phyloP scores from a whole-genome alignment of 1,140 invertebrate species.

The Drosophila dunni region DNA sequence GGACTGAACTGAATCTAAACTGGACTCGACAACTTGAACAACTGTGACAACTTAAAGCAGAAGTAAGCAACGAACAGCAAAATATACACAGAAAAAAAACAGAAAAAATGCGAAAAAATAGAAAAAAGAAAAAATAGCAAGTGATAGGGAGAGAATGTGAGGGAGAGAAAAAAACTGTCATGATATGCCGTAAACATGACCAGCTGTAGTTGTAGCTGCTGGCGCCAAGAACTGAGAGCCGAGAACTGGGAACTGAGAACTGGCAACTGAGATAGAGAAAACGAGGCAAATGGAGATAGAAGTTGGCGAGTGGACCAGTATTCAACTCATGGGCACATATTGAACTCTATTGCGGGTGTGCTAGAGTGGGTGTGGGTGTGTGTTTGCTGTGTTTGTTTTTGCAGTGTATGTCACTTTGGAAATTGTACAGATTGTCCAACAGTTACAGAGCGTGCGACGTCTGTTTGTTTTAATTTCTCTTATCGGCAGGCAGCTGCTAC shows the following conservation, averaged over 20 bases:
- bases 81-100: constrained; percentile 33
- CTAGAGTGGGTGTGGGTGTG: constrained; percentile 25
- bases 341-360: constrained; percentile 49
- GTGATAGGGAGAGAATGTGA: constrained; percentile 17
- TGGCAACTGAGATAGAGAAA: constrained; percentile 6
- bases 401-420: constrained; percentile 75
- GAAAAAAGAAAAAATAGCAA: constrained; percentile 23
- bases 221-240: constrained; percentile 14
- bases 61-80: constrained; percentile 52
- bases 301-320: constrained; percentile 9
- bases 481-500: constrained; percentile 72
- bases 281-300: background rate
- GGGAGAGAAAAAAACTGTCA: constrained; percentile 55
- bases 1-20: constrained; percentile 42
- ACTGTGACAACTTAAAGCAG: constrained; percentile 77
- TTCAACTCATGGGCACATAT: constrained; percentile 58
- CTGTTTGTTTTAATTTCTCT: constrained; percentile 82
- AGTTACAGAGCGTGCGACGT: constrained; percentile 54
- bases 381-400: constrained; percentile 58
- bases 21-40: constrained; percentile 74
- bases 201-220: constrained; percentile 57
- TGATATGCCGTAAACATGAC: constrained; percentile 79
- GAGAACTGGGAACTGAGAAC: constrained; percentile 8
- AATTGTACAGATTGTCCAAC: constrained; percentile 65
- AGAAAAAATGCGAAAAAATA: constrained; percentile 11